Conservation (phyloP, 2,797 vertebrate genomes). For the Sebastes taczanowskii region DNA sequence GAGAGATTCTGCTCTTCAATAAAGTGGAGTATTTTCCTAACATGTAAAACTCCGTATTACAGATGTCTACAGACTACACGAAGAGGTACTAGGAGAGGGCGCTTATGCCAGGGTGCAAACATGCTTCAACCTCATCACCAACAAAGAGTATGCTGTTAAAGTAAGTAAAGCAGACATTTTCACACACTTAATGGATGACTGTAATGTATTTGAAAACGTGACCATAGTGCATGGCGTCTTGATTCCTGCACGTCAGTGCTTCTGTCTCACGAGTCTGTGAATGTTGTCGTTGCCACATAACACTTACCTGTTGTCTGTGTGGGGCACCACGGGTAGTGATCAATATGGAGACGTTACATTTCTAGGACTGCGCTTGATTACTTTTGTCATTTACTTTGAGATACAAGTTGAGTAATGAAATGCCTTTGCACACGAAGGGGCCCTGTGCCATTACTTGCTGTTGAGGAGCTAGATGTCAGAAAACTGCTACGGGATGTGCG, state of each 20-base stretch:
- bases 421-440: neutral
- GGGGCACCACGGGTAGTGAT: neutral
- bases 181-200: neutral
- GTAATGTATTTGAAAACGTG: neutral
- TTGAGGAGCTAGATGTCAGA: neutral
- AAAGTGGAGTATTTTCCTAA: neutral
- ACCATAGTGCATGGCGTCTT: neutral
- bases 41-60: neutral
- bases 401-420: neutral
- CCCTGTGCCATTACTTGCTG: neutral
- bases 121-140: constrained; percentile 95
- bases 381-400: neutral
- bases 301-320: constrained; percentile 6
- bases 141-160: constrained; percentile 98
- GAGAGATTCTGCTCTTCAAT: neutral
- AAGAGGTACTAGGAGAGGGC: constrained; percentile 94
- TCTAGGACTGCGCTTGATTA: neutral
- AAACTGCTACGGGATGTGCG: neutral
- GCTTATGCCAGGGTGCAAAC: constrained; percentile 96
- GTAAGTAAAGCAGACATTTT: constrained; percentile 67
- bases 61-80: constrained; percentile 98
- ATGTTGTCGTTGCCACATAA: neutral
- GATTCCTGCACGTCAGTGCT: neutral
- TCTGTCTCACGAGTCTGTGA: constrained; percentile 12
- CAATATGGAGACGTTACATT: constrained; percentile 28